Percentiles rank a stretch among this genome's conserved stretches.
These are phyloP conservation scores for Zapornia atra DNA, from an alignment of 2,113 vertebrate species.

Conservation along the genomic window DNA sequence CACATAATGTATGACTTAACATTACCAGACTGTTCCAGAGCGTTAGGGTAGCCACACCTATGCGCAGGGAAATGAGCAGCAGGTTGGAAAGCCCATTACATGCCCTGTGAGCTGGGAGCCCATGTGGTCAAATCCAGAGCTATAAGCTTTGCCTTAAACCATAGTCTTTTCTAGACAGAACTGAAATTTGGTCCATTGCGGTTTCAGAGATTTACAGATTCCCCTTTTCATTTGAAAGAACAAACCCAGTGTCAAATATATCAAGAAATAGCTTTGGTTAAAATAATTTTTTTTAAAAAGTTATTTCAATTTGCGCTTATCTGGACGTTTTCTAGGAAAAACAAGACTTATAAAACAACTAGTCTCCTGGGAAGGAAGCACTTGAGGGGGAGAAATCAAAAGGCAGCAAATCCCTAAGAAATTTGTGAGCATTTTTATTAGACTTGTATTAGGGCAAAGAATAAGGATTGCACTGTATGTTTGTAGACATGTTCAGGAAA, in stretches of 20 bases:
- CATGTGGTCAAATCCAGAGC: neutral
- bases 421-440: constrained; percentile 49
- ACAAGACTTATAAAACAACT: constrained; percentile 16
- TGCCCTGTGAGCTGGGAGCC: neutral
- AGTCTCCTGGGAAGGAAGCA: constrained; percentile 29
- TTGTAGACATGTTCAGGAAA: neutral
- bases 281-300: neutral
- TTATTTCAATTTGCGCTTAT: constrained; percentile 2
- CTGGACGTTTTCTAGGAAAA: constrained; percentile 59
- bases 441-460: constrained; percentile 1
- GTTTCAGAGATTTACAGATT: constrained; percentile 14
- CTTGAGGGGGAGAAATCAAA: constrained; percentile 26
- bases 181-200: neutral
- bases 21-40: neutral
- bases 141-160: neutral
- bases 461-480: neutral
- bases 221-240: constrained; percentile 19
- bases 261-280: constrained; percentile 21
- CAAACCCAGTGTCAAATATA: constrained; percentile 7
- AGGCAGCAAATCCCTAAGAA: constrained; percentile 40
- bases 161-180: neutral
- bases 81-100: neutral
- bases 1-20: neutral
- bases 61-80: neutral
- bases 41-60: neutral